Evolutionary conservation across 1,140 invertebrate genomes (phyloP).

Genomic region (Belonocnema kinseyi): DNA sequence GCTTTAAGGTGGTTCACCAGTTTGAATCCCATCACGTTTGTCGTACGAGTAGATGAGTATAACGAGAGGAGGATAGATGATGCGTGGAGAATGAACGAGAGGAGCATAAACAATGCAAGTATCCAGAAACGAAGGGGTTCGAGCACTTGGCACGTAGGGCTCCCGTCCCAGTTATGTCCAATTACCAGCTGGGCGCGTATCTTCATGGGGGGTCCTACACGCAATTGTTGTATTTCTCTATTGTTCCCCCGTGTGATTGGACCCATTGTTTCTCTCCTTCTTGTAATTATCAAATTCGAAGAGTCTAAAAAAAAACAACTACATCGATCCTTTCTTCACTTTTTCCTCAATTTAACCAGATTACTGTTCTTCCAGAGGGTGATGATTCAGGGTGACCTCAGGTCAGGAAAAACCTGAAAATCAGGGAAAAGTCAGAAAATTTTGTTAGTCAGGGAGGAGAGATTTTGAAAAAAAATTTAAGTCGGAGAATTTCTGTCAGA

Average conservation of each 20-base stretch:
- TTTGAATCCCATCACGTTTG: constrained; percentile 31
- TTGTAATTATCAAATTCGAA: constrained; percentile 67
- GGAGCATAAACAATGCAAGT: constrained; percentile 66
- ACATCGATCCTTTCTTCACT: background rate
- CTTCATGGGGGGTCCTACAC: constrained; percentile 74
- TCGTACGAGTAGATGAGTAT: constrained; percentile 8
- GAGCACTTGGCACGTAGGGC: constrained; percentile 73
- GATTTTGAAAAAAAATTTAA: too few species aligned
- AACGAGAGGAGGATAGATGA: constrained; percentile 28
- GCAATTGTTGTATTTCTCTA: constrained; percentile 74
- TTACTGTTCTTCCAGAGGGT: too few species aligned
- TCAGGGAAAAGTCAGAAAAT: too few species aligned
- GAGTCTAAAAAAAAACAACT: constrained; percentile 33
- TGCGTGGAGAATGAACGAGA: constrained; percentile 38
- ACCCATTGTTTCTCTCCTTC: constrained; percentile 70
- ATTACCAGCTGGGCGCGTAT: constrained; percentile 72
- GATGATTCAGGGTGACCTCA: too few species aligned
- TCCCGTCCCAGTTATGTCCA: constrained; percentile 65
- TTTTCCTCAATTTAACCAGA: too few species aligned
- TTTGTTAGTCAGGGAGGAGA: too few species aligned
- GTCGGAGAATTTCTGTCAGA: too few species aligned
- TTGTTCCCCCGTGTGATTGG: constrained; percentile 73
- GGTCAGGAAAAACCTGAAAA: too few species aligned
- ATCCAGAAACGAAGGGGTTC: constrained; percentile 63
- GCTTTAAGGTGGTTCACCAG: constrained; percentile 42